Evolutionary conservation across 1,140 invertebrate genomes (phyloP).

Genomic region (Thaumatotibia leucotreta): DNA sequence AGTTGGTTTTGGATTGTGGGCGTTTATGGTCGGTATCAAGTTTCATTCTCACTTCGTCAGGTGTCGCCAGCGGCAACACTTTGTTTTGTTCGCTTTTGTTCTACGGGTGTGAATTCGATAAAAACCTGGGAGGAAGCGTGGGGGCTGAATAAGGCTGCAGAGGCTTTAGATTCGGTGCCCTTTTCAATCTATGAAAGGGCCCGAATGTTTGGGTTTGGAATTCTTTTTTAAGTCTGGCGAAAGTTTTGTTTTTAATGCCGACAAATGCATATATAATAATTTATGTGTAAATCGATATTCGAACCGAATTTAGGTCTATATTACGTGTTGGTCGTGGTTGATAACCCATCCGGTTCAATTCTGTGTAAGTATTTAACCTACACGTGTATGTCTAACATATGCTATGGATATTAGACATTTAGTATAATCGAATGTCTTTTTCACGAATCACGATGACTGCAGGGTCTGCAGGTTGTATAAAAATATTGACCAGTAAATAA

Average conservation of each 20-base stretch:
- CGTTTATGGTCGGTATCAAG: slow-evolving; percentile 45
- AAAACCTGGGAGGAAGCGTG: slow-evolving; percentile 59
- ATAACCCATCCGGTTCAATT: too few species aligned
- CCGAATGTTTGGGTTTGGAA: neutral
- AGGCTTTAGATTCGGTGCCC: neutral
- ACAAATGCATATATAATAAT: too few species aligned
- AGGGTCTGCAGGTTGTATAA: too few species aligned
- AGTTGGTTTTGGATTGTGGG: neutral
- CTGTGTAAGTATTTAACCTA: too few species aligned
- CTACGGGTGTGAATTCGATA: slow-evolving; percentile 65
- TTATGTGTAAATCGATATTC: neutral
- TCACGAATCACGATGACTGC: too few species aligned
- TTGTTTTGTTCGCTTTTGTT: slow-evolving; percentile 65
- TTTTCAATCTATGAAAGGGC: slow-evolving; percentile 2
- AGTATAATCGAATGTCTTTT: too few species aligned
- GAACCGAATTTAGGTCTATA: neutral
- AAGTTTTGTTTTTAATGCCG: neutral
- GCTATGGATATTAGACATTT: too few species aligned
- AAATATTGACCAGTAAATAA: too few species aligned
- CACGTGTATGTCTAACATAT: too few species aligned
- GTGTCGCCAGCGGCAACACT: slow-evolving; percentile 64
- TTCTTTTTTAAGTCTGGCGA: neutral
- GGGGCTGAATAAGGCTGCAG: slow-evolving; percentile 40
- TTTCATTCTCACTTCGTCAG: slow-evolving; percentile 70
- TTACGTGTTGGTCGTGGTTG: neutral